Conservation (phyloP, 2,888 invertebrate species). For the Aporophyla lueneburgensis region DNA sequence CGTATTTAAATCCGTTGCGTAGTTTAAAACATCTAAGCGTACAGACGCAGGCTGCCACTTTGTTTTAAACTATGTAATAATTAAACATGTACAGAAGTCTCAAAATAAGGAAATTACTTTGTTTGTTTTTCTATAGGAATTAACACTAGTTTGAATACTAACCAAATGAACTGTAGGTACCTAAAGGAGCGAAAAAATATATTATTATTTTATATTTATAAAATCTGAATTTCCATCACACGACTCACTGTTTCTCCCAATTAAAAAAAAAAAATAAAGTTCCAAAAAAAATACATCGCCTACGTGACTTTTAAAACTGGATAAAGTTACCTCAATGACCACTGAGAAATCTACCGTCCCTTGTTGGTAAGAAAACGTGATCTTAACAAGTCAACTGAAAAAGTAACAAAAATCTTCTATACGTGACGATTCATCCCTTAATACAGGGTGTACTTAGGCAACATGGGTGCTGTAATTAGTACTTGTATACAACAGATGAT, state of each 20-base stretch:
- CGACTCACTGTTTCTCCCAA: neutral
- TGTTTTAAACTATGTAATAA: no score
- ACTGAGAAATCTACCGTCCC: neutral
- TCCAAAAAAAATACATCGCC: neutral
- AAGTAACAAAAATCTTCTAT: neutral
- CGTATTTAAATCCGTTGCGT: no score
- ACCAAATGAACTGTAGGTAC: no score
- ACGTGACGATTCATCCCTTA: neutral
- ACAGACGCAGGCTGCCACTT: no score
- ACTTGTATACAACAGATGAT: neutral
- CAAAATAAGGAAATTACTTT: no score
- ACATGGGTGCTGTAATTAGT: neutral
- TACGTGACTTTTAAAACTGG: constrained; percentile 7
- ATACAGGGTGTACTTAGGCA: neutral
- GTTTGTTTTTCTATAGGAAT: no score
- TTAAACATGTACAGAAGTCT: no score
- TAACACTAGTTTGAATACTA: no score
- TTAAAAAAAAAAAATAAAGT: neutral
- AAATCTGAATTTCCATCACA: neutral
- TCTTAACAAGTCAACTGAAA: constrained; percentile 10
- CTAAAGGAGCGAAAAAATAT: no score
- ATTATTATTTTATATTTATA: no score
- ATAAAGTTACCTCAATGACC: neutral
- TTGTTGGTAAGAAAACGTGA: constrained; percentile 26
- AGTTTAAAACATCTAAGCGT: no score